phyloP scores from a whole-genome alignment of 2,113 vertebrate genomes.

The Neomonachus schauinslandi region DNA sequence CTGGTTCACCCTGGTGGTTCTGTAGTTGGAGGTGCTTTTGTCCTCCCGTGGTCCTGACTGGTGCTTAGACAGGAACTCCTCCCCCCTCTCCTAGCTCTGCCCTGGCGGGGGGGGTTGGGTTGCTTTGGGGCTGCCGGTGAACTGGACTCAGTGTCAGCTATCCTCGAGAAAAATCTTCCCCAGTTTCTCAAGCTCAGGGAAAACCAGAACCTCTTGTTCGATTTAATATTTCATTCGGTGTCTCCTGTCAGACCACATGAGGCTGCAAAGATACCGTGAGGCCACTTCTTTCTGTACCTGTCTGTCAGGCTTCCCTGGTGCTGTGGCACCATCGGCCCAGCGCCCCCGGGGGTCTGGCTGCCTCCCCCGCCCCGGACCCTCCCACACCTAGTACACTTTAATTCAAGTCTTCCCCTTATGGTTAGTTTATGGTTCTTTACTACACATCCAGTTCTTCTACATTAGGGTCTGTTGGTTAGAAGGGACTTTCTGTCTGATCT shows the following conservation, averaged over 20 bases:
- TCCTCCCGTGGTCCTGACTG: background rate
- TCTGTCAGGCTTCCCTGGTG: background rate
- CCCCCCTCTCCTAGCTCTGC: background rate
- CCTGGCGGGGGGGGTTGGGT: background rate
- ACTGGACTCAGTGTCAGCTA: background rate
- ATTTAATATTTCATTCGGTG: background rate
- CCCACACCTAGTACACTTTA: background rate
- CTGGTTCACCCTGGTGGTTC: background rate
- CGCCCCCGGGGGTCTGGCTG: background rate
- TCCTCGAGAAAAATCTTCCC: background rate
- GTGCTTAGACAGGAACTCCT: background rate
- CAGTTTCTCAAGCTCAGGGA: background rate
- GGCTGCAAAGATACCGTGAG: background rate
- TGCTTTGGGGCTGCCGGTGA: background rate
- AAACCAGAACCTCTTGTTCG: background rate
- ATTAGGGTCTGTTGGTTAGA: background rate
- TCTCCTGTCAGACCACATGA: background rate
- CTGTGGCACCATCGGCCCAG: rapidly evolving
- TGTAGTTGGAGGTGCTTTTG: background rate
- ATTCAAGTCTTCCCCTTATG: background rate
- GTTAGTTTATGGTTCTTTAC: background rate
- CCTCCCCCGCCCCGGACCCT: background rate
- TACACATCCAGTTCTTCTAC: too few species aligned
- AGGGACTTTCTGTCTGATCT: background rate
- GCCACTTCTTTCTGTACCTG: background rate